phyloP scores from a whole-genome alignment of 2,113 vertebrate genomes.

The Osmerus eperlanus region DNA sequence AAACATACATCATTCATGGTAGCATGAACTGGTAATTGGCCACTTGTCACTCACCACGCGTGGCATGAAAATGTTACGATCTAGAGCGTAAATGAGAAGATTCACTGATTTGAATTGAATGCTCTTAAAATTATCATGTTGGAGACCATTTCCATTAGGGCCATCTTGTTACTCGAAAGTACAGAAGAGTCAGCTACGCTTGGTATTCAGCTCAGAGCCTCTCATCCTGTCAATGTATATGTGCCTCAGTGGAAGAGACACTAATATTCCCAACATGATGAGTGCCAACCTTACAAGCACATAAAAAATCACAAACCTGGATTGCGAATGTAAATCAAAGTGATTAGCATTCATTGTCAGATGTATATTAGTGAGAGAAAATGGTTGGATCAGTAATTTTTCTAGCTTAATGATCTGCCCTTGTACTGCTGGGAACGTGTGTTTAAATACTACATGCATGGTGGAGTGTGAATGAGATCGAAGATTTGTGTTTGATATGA shows the following conservation, averaged over 20 bases:
- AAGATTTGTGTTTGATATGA: slow-evolving; percentile 29
- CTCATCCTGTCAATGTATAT: slow-evolving; percentile 46
- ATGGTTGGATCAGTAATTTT: slow-evolving; percentile 28
- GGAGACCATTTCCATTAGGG: slow-evolving; percentile 19
- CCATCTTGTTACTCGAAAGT: slow-evolving; percentile 21
- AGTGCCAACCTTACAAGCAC: slow-evolving; percentile 28
- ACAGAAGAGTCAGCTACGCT: slow-evolving; percentile 2
- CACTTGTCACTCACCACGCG: too few relatives aligned
- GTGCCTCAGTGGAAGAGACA: slow-evolving; percentile 42
- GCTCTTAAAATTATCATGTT: slow-evolving; percentile 34
- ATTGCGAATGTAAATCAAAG: slow-evolving; percentile 43
- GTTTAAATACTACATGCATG: slow-evolving; percentile 35
- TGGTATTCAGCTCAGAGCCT: slow-evolving; percentile 32
- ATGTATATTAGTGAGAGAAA: slow-evolving; percentile 31
- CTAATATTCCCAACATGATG: slow-evolving; percentile 51
- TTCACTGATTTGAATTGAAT: slow-evolving; percentile 47
- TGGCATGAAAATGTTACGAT: too few relatives aligned
- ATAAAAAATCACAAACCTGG: slow-evolving; percentile 37
- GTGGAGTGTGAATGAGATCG: background rate
- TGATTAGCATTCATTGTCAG: slow-evolving; percentile 35
- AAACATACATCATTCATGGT: too few relatives aligned
- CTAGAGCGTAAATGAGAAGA: slow-evolving; percentile 33
- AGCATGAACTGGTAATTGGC: too few relatives aligned
- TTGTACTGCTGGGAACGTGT: slow-evolving; percentile 18
- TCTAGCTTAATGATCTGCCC: slow-evolving; percentile 34